Percentiles rank a stretch among this genome's conserved stretches.
phyloP scores from a whole-genome alignment of 2,113 vertebrate genomes.

The Naja naja region DNA sequence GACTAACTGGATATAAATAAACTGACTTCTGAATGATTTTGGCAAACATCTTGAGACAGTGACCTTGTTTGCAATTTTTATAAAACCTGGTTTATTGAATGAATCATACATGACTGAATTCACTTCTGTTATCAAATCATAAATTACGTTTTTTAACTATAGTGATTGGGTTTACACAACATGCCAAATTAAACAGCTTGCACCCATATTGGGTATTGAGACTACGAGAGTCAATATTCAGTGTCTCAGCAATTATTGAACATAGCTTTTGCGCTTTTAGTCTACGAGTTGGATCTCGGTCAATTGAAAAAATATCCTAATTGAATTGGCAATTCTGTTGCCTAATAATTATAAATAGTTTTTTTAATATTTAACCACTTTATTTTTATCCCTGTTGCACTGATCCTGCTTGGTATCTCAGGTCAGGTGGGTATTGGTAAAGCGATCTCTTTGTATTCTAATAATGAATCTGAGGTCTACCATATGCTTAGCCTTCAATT shows the following conservation, averaged over 20 bases:
- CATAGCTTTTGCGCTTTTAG: not conserved
- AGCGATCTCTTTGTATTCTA: not conserved
- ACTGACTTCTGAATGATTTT: not conserved
- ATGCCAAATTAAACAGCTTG: not conserved
- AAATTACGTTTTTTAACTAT: not conserved
- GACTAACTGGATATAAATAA: not conserved
- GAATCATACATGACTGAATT: not conserved
- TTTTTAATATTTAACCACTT: not conserved
- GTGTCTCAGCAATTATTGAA: not conserved
- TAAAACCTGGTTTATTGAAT: not conserved
- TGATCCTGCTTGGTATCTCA: not conserved
- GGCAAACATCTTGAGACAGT: not conserved
- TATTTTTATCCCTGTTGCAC: constrained; percentile 2
- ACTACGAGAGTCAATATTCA: not conserved
- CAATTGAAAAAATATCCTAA: not conserved
- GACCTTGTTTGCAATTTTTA: not conserved
- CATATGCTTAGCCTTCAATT: constrained; percentile 26
- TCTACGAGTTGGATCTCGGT: not conserved
- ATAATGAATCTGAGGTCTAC: not conserved
- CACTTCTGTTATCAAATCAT: not conserved
- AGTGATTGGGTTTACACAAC: not conserved
- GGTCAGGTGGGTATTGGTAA: not conserved
- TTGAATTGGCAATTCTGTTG: not conserved
- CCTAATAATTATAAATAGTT: not conserved
- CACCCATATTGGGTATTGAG: not conserved